Evolutionary conservation across 2,113 vertebrate species (phyloP).

Genomic region (Actinemys pallida): DNA sequence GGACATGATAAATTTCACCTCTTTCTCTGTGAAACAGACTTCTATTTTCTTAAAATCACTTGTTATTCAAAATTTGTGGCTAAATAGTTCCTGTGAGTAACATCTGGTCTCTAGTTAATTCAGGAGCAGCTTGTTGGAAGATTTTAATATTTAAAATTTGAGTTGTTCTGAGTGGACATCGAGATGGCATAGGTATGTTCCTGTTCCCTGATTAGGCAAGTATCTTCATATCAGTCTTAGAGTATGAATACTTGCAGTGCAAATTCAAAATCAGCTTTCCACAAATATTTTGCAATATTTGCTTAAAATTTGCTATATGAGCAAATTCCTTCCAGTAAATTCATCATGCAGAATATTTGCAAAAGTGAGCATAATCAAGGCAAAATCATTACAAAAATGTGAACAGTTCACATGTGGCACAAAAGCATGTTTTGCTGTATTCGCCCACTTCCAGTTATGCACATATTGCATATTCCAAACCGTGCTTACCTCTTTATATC

Average conservation of each 20-base stretch:
- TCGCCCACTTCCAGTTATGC: not conserved
- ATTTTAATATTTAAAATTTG: not conserved
- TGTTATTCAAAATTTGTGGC: not conserved
- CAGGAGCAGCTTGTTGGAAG: not conserved
- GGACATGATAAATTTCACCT: not conserved
- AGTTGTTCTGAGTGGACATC: not conserved
- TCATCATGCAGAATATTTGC: not conserved
- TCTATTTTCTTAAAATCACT: not conserved
- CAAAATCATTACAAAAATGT: not conserved
- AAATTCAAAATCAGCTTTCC: not conserved
- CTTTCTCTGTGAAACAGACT: not conserved
- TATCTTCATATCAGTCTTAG: not conserved
- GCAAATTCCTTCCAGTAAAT: not conserved
- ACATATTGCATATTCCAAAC: not conserved
- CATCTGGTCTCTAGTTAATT: not conserved
- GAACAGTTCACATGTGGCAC: not conserved
- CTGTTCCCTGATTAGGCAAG: not conserved
- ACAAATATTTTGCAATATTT: not conserved
- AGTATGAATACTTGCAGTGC: not conserved
- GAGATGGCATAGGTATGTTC: not conserved
- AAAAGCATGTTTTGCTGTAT: not conserved
- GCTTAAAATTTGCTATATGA: not conserved
- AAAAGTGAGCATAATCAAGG: not conserved
- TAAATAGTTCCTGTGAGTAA: not conserved
- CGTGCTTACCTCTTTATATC: not conserved